Base-by-base conservation (phyloP, 2,113 vertebrate species). In the Trematocara macrostoma region DNA sequence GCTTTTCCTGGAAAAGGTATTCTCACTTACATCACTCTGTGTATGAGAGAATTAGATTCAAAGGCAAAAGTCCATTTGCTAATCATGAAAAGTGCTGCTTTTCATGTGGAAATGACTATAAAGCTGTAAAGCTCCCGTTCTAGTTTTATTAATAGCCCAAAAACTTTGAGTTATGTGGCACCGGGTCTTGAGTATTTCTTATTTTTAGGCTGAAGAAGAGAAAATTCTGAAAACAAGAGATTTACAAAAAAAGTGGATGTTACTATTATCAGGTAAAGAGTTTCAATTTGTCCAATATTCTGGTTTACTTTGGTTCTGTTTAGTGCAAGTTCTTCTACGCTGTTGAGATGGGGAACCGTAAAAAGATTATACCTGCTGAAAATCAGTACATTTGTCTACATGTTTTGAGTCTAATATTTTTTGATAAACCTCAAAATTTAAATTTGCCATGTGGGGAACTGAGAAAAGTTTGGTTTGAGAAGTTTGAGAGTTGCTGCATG, bases 1-100 rank as follows among this genome's bases (percentile, higher is more conserved):
- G 29, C 40, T 78, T 84, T 84, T 74, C 83, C 67, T 79, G 31
- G 80, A 78, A 81, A 45, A 38, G 3, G 11, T 57, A 14, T 52
- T 84, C 6, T 55, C 57, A 34, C 8, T 78, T 49, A 45, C 35
- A 45, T 55, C 11, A 35, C 31, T 86, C 45, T 59, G 1, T 47
- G 26, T 76, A 16, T 47, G 5, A 8, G 47, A 79, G 53, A 74
- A 20, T 81, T 45, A 16, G 14, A 59, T 74, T 31, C 57, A 29
- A 69, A 67, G 26, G 16, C 20, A 52, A 45, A 45, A 71, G 64
- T 45, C 67, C 20, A 45, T 71, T 45, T 71, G 7, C 20, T 16
- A 45, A 71, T 71, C 38, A 71, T 26, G 12, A 71, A 45, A 71
- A 71, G 20, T 71, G 38, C 6, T 64, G 34, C 40, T 71, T 45